phyloP scores from a whole-genome alignment of 1,140 invertebrate species.

The Bathynomus jamesi region DNA sequence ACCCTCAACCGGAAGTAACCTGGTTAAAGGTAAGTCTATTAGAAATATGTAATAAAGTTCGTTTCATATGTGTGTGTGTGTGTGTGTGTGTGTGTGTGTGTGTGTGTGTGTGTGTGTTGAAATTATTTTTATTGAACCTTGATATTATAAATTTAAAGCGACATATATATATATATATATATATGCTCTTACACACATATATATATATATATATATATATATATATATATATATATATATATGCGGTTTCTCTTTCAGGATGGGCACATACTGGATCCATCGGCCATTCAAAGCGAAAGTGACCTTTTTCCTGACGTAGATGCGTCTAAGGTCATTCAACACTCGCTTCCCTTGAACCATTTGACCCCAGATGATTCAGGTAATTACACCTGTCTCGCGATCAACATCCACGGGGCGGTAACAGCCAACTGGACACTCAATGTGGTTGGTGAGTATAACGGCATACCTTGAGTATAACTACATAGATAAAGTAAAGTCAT shows the following conservation, averaged over 20 bases:
- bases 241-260: not conserved
- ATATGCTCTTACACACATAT: not conserved
- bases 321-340: not conserved
- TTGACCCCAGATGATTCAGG: constrained; percentile 4
- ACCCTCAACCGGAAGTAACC: constrained; percentile 6
- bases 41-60: not conserved
- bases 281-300: not conserved
- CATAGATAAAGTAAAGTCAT: no score
- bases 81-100: not conserved
- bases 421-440: constrained; percentile 11
- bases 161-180: not conserved
- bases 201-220: not conserved
- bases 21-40: constrained; percentile 11
- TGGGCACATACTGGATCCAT: not conserved
- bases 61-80: not conserved
- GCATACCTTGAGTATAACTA: no score
- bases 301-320: not conserved
- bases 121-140: not conserved
- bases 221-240: not conserved
- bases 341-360: not conserved
- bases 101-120: no score
- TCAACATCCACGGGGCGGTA: constrained; percentile 6
- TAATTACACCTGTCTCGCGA: constrained; percentile 11
- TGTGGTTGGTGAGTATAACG: constrained; percentile 9
- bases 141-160: not conserved